These are phyloP conservation scores for Holothuria leucospilota DNA, from an alignment of 53 echinoderm and acorn worm genomes.

Conservation along the genomic window DNA sequence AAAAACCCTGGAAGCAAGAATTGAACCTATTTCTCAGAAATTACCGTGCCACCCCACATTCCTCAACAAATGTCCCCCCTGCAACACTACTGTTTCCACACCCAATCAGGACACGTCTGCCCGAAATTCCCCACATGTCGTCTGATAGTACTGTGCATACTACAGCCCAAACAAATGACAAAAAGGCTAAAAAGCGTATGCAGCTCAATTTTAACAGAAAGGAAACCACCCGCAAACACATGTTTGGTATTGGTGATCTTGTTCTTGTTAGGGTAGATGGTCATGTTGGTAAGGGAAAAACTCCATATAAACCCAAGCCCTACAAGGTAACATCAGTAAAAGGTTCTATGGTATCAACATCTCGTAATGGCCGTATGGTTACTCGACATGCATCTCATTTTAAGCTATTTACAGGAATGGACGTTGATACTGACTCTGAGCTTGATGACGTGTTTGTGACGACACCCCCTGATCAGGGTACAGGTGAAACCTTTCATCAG, in stretches of 20 bases:
- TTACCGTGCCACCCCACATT: constrained; percentile 68
- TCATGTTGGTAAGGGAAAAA: constrained; percentile 34
- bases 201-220: background rate
- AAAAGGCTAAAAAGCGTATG: constrained; percentile 8
- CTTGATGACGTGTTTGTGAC: background rate
- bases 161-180: background rate
- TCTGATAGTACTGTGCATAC: too few relatives aligned
- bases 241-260: too few relatives aligned
- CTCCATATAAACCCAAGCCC: constrained; percentile 50
- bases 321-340: constrained; percentile 40
- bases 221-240: background rate
- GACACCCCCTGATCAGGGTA: background rate
- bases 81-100: constrained; percentile 38
- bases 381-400: constrained; percentile 49
- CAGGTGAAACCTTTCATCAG: background rate
- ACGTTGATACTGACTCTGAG: background rate
- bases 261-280: constrained; percentile 56
- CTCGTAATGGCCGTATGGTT: constrained; percentile 28
- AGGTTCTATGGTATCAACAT: constrained; percentile 41
- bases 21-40: constrained; percentile 56
- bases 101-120: too few relatives aligned
- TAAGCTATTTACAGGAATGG: constrained; percentile 23
- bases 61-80: constrained; percentile 53
- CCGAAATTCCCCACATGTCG: too few relatives aligned
- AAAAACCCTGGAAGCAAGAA: constrained; percentile 59